phyloP scores from a whole-genome alignment of 2,113 vertebrate genomes.

The human region DNA sequence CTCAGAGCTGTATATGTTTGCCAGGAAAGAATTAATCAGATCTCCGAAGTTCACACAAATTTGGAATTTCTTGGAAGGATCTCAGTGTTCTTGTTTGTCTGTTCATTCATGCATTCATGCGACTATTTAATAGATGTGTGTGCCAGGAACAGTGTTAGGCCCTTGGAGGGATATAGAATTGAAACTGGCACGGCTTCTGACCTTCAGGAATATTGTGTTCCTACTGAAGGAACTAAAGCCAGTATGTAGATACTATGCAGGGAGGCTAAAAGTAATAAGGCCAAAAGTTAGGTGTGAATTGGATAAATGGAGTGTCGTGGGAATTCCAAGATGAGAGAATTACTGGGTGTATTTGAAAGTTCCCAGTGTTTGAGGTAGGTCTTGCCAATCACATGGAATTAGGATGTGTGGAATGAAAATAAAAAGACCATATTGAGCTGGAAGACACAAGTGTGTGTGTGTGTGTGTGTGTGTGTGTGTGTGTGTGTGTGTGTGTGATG shows the following conservation, averaged over 20 bases:
- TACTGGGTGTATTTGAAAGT: background rate
- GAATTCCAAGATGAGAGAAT: background rate
- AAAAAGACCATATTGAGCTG: background rate
- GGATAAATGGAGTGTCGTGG: background rate
- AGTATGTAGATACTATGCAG: accelerated
- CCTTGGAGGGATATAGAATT: background rate
- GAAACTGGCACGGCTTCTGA: background rate
- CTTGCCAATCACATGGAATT: background rate
- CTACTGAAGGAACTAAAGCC: background rate
- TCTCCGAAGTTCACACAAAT: background rate
- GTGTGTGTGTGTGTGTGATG: background rate
- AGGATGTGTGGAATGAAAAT: background rate
- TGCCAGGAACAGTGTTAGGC: background rate
- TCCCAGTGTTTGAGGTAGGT: background rate
- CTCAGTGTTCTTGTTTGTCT: background rate
- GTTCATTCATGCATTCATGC: background rate
- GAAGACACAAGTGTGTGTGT: background rate
- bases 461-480: background rate
- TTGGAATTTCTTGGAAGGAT: background rate
- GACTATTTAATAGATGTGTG: background rate
- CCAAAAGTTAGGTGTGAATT: too few species aligned
- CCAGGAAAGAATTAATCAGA: background rate
- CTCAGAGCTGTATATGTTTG: background rate
- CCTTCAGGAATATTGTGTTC: background rate
- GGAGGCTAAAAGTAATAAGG: background rate